phyloP scores from a whole-genome alignment of 2,113 vertebrate genomes.

The Ifrita kowaldi region DNA sequence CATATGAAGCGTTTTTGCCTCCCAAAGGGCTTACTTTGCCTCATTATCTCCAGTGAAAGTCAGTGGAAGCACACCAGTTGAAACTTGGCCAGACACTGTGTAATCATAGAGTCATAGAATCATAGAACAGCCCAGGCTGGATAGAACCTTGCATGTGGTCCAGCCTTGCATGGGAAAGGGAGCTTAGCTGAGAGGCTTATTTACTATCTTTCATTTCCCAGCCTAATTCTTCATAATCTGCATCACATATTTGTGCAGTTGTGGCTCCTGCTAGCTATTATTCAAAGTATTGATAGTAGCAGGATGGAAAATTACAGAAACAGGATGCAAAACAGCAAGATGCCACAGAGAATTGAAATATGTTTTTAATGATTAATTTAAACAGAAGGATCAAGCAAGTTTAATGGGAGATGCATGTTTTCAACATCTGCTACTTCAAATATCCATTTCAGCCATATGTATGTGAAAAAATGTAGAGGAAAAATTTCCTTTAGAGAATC shows the following conservation, averaged over 20 bases:
- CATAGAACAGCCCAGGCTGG: background rate
- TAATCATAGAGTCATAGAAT: background rate
- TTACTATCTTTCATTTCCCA: background rate
- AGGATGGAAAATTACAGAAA: background rate
- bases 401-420: background rate
- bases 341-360: background rate
- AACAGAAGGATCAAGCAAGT: background rate
- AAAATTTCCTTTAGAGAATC: background rate
- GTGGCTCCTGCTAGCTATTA: background rate
- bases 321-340: background rate
- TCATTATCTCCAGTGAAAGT: background rate
- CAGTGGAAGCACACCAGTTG: background rate
- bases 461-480: background rate
- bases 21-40: background rate
- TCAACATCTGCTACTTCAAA: background rate
- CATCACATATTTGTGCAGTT: background rate
- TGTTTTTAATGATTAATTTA: background rate
- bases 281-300: background rate
- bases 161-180: background rate
- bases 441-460: background rate
- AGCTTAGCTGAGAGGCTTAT: background rate
- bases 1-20: background rate
- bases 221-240: background rate
- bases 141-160: background rate
- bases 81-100: background rate